These are phyloP conservation scores for Megaceryle maxima DNA, from an alignment of 2,113 vertebrate genomes.

Conservation along the genomic window DNA sequence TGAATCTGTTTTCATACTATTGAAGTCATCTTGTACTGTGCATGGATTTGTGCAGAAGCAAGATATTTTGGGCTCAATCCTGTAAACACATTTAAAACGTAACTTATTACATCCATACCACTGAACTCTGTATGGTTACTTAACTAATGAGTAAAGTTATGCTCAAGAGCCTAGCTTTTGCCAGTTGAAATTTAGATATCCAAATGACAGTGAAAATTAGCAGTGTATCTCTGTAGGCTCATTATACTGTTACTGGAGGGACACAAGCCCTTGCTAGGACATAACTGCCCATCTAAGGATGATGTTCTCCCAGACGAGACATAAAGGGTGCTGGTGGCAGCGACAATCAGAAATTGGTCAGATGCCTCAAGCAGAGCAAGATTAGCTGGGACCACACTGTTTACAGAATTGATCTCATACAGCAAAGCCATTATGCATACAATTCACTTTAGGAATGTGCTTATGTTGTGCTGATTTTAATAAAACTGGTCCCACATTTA, in stretches of 20 bases:
- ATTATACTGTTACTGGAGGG: neutral
- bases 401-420: conserved; percentile 48
- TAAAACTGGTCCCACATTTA: conserved; percentile 49
- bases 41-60: conserved; percentile 53
- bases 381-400: conserved; percentile 4
- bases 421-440: conserved; percentile 41
- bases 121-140: neutral
- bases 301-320: neutral
- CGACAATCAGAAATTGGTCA: neutral
- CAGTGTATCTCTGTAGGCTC: neutral
- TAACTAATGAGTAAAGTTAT: neutral
- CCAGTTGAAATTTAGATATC: neutral
- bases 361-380: neutral
- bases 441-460: conserved; percentile 43
- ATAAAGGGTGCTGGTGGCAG: neutral
- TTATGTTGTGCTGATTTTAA: neutral
- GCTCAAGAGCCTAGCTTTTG: neutral
- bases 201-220: neutral
- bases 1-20: neutral
- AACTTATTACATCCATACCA: neutral
- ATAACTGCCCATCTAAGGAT: neutral
- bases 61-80: conserved; percentile 38
- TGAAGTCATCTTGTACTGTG: neutral
- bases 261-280: neutral
- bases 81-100: conserved; percentile 27